Evolutionary conservation across 2,888 invertebrate species (phyloP).

Genomic region (Eristalinus sepulchralis): DNA sequence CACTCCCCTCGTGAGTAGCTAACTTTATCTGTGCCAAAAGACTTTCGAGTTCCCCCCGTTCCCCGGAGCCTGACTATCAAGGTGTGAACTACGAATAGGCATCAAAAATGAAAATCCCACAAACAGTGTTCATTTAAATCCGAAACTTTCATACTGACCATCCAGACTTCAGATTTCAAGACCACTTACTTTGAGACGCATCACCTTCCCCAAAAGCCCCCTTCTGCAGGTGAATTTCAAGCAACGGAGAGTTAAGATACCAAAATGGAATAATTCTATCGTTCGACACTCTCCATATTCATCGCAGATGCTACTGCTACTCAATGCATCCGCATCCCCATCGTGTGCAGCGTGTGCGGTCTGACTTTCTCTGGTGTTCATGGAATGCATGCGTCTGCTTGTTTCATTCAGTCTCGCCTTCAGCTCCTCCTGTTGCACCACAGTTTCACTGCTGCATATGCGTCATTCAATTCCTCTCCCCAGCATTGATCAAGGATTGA

Average conservation of each 20-base stretch:
- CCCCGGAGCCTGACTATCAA: no score
- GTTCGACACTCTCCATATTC: not conserved
- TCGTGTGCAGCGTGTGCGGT: conserved; percentile 18
- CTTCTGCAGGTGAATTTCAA: conserved; percentile 20
- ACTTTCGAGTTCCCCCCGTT: no score
- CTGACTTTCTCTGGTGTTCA: not conserved
- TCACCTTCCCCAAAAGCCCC: no score
- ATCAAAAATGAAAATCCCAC: conserved; percentile 6
- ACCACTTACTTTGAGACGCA: no score
- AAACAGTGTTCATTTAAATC: not conserved
- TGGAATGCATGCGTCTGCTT: conserved; percentile 13
- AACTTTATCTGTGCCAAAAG: no score
- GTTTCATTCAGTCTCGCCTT: not conserved
- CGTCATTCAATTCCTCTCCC: conserved; percentile 42
- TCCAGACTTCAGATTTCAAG: no score
- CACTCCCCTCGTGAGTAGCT: no score
- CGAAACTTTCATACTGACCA: no score
- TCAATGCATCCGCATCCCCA: not conserved
- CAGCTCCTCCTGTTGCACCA: not conserved
- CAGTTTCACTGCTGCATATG: conserved; percentile 11
- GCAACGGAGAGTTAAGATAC: not conserved
- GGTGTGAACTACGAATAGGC: not conserved
- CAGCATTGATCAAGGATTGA: conserved; percentile 60
- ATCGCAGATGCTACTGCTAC: not conserved
- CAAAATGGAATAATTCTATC: not conserved